Evolutionary conservation across 1,140 invertebrate genomes (phyloP), one percentile per base, ranked within the genome.

Genomic region (Lordiphosa collinella): DNA sequence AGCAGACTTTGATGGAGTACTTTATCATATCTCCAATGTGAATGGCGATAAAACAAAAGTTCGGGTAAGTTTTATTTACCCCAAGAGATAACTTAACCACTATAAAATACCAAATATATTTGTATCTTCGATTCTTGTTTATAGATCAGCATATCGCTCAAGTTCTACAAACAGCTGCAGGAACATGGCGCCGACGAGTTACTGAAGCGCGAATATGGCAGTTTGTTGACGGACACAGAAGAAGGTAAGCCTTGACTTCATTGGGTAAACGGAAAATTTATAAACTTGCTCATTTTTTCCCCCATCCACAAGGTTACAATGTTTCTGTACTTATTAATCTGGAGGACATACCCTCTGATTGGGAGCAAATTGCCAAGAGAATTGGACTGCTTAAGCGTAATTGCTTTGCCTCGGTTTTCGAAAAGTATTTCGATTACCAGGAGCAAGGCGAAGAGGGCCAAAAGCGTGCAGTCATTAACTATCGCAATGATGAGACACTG

Each of bases 381-480:
- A 96, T 98, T 66, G 96, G 97, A 16, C 91, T 99, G 16, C 90
- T 99, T 35, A 99, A 99, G 90, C 93, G 98, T 79, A 98, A 99
- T 90, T 99, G 98, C 91, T 99, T 99, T 91, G 98, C 98, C 11
- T 99, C 98, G 35, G 98, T 99, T 31, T 99, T 99, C 91, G 97
- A 99, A 90, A 99, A 99, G 87, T 99, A 99, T 91, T 99, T 99
- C 90, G 94, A 98, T 88, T 98, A 97, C 90, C 98, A 99, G 92
- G 96, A 98, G 89, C 92, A 95, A 71, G 96, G 95, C 1, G 93
- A 95, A 86, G 94, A 97, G 88, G 94, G 95, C 7, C 94, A 98
- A 63, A 96, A 97, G 89, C 92, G 96, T 88, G 98, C 98, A 56
- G 97, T 99, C 51, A 99, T 99, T 89, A 96, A 99, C 90, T 99